phyloP scores from a whole-genome alignment of 2,113 vertebrate species.

The Equus przewalskii region DNA sequence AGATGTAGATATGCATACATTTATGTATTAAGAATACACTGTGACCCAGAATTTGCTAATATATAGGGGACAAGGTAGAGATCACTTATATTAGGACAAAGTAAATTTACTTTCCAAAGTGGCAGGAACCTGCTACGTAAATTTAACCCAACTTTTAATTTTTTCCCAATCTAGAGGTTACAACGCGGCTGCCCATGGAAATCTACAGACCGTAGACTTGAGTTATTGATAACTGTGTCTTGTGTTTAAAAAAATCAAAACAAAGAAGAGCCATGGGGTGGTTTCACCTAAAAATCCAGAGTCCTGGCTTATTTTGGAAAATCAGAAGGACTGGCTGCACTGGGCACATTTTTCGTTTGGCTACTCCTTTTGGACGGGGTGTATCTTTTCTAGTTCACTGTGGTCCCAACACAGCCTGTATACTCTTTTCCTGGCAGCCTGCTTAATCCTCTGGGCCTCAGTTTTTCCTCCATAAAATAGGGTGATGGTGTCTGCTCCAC shows the following conservation, averaged over 20 bases:
- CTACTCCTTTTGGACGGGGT: not conserved
- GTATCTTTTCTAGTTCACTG: not conserved
- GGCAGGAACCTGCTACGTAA: not conserved
- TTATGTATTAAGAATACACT: not conserved
- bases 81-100: slow-evolving; percentile 11
- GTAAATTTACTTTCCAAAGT: slow-evolving; percentile 48
- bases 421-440: not conserved
- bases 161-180: not conserved
- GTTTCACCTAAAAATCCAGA: not conserved
- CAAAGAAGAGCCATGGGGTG: not conserved
- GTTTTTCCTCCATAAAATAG: not conserved
- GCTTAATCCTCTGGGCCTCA: not conserved
- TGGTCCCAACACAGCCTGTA: no score
- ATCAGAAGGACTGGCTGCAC: not conserved
- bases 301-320: not conserved
- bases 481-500: not conserved
- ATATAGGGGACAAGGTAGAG: not conserved
- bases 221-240: not conserved
- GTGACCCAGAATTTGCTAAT: not conserved
- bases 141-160: not conserved
- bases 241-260: not conserved
- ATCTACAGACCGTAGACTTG: not conserved
- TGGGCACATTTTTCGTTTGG: rapidly evolving
- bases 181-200: not conserved
- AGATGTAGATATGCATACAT: not conserved